Base-by-base conservation (phyloP, 1,140 invertebrate genomes). In the Tetramorium simillimum region DNA sequence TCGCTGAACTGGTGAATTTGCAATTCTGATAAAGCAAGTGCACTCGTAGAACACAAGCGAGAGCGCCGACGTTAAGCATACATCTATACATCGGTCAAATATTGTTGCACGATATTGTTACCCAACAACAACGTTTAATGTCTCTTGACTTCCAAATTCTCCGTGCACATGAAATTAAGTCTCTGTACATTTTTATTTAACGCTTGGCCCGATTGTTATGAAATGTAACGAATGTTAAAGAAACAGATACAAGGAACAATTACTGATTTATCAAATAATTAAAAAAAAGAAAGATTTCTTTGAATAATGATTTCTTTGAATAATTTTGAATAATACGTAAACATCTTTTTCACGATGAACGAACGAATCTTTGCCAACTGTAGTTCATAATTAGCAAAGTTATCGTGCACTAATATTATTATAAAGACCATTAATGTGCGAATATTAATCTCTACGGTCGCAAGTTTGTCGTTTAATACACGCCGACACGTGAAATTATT, bases 21-120 rank as follows among this genome's bases (percentile, higher is more conserved):
- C 63, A 81, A 81, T 81, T 81, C 78, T 56, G 78, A 58, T 81
- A 70, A 70, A 81, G 65, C 78, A 56, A 81, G 37, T 72, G 78
- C 78, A 28, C 65, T 72, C 14, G 33, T 81, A 37, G 21, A 77
- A 43, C 56, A 62, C 75, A 77, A 77, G 75, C 51, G 43, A 76
- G 16, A 67, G 43, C 77, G 33, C 63, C 63, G 16, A 53, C 53
- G 77, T 70, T 69, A 46, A 81, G 77, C 77, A 46, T 21, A 46
- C 49, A 14, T 69, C 60, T 80, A 67, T 65, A 65, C 77, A 53
- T 81, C 63, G 40, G 77, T 70, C 63, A 81, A 81, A 81, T 81
- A 81, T 81, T 81, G 63, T 69, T 49, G 62, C 28, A 56, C 43
- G 46, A 40, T 81, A 69, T 81, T 69, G 46, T 67, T 67, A 60